Evolutionary conservation across 1,140 invertebrate species (phyloP), one percentile per base, ranked within the genome.

Genomic region (Reticulitermes speratus): DNA sequence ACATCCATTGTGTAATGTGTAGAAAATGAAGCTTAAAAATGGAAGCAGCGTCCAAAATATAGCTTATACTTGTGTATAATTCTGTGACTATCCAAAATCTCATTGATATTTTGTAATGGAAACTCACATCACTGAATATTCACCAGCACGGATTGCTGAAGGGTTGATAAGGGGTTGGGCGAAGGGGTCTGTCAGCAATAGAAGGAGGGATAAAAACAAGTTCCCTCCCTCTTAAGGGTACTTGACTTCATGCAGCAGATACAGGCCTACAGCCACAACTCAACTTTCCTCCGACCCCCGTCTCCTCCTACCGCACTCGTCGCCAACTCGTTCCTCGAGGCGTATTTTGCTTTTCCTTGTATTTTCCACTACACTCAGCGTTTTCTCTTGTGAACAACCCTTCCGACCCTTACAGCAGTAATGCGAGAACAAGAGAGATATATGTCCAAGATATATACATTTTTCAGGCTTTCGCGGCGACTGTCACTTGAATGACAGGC

Each of bases 261-360:
- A 19, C 7, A 65, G 19, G 59, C 25, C 8, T n/a, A 59, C 55
- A 65, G 59, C 65, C 65, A 75, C 25, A 75, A 75, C 65, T 30
- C 25, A 30, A 75, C n/a, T 14, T 75, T 75, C 25, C 25, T 75
- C 65, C 65, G 9, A 75, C 65, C 65, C 5, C 65, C 65, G 25
- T 0, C n/a, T 9, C 25, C 65, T 25, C 65, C 65, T 8, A 2
- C 25, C 21, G 59, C 59, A 21, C 59, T n/a, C 25, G n/a, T 75
- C n/a, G 9, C 7, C 65, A 14, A 30, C n/a, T 25, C 25, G 25
- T 30, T 75, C 25, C 65, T 30, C 25, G 9, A 25, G 65, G 65
- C 65, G 65, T 30, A 75, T 75, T 75, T 75, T 75, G 65, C 65
- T 75, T 75, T 55, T 75, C 65, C 65, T 25, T 75, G 65, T 75